phyloP scores from a whole-genome alignment of 2,888 invertebrate species.

The Sisyra terminalis region DNA sequence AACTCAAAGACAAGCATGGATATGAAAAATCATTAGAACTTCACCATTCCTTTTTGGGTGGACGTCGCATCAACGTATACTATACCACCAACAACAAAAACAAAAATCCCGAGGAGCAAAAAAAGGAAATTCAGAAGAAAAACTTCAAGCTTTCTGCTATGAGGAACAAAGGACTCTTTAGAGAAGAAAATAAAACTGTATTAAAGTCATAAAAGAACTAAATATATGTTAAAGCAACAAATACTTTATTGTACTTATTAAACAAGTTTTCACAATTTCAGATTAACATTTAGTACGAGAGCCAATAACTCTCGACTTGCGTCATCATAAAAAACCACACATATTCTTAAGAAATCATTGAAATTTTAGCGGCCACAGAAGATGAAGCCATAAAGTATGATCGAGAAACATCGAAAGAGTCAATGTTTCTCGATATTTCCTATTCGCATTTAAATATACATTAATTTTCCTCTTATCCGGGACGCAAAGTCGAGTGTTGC shows the following conservation, averaged over 20 bases:
- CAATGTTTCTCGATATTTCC: no score
- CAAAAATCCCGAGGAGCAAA: constrained; percentile 19
- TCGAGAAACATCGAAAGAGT: no score
- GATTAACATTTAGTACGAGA: no score
- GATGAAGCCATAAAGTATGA: no score
- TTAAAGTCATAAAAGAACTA: background rate
- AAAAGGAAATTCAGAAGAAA: constrained; percentile 23
- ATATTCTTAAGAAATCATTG: no score
- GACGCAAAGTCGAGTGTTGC: no score
- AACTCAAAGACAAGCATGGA: constrained; percentile 23
- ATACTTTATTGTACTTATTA: background rate
- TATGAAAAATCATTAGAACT: constrained; percentile 30
- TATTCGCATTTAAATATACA: no score
- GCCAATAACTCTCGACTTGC: no score
- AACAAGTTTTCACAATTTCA: background rate
- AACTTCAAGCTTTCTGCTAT: constrained; percentile 28
- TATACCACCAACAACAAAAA: constrained; percentile 25
- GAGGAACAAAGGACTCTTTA: constrained; percentile 25
- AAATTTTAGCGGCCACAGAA: no score
- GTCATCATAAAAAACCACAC: no score
- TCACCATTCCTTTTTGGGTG: constrained; percentile 24
- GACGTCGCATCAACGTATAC: constrained; percentile 27
- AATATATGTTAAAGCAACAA: constrained; percentile 3
- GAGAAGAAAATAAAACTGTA: constrained; percentile 13
- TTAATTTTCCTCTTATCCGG: no score